phyloP scores from a whole-genome alignment of 2,888 invertebrate genomes.

The Tachystola acroxantha region DNA sequence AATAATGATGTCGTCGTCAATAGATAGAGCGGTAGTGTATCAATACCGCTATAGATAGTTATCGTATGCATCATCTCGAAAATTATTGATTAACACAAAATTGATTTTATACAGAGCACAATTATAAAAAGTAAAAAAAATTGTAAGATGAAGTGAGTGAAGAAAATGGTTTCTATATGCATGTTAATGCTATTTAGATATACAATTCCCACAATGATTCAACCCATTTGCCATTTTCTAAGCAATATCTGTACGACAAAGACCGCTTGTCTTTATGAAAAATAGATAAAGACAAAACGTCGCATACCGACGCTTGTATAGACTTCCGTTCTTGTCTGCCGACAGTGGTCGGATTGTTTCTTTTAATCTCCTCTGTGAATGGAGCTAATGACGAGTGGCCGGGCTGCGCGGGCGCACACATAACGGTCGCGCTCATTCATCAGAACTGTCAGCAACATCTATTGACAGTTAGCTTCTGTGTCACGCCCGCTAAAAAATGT shows the following conservation, averaged over 20 bases:
- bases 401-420: constrained; percentile 29
- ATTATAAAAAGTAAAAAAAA: too few relatives aligned
- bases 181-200: too few relatives aligned
- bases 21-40: too few relatives aligned
- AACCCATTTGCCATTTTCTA: constrained; percentile 12
- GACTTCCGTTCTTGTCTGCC: constrained; percentile 62
- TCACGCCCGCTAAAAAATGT: constrained; percentile 36
- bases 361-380: constrained; percentile 64
- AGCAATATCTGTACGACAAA: constrained; percentile 13
- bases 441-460: constrained; percentile 71
- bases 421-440: constrained; percentile 71
- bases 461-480: constrained; percentile 68
- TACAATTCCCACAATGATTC: constrained; percentile 12
- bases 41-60: too few relatives aligned
- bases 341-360: constrained; percentile 59
- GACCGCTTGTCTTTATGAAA: constrained; percentile 15
- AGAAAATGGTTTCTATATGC: too few relatives aligned
- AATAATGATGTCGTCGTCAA: too few relatives aligned
- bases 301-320: constrained; percentile 43
- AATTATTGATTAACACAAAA: too few relatives aligned
- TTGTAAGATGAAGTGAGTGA: too few relatives aligned
- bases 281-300: constrained; percentile 29
- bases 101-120: too few relatives aligned
- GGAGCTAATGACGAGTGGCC: constrained; percentile 53
- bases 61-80: too few relatives aligned